Evolutionary conservation across 2,888 invertebrate genomes (phyloP), one percentile per base, ranked within the genome.

Genomic region (Stenchaetothrips biformis): DNA sequence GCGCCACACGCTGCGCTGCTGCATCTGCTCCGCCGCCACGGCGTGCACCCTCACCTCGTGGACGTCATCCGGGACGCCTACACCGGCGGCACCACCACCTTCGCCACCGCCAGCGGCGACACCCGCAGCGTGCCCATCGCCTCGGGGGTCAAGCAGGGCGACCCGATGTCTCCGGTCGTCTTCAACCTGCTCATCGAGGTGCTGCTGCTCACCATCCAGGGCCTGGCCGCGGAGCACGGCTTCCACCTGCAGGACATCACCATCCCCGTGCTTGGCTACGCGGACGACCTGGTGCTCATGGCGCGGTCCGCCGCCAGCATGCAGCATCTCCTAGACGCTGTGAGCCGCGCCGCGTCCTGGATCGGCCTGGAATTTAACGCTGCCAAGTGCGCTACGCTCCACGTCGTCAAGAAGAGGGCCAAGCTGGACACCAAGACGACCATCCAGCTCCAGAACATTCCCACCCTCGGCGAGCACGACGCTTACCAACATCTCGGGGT

Each of bases 401-500:
- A 85, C 78, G 79, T 83, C 7, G 25, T 59, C 25, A 80, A 79
- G 21, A 62, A 21, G 21, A 62, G n/a, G 21, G 62, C 62, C 62
- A 2, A 62, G n/a, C 18, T n/a, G 62, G 62, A 62, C 1, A 62
- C 62, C 1, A 21, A 2, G 0, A 62, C 62, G 2, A n/a, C 2
- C 62, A 62, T 62, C 18, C 62, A 62, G 7, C 27, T 21, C 7
- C 62, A 62, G 21, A 48, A 16, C 1, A 77, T 82, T 13, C 67
- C 53, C 47, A 81, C 81, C 1, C 81, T 82, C 0, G 78, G n/a
- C 7, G 80, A 81, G 48, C 82, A 81, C 0, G 82, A 83, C 74
- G 79, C 83, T 0, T 84, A 85, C 81, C 81, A 83, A n/a, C 85
- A 85, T 81, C 84, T 86, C 8, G 86, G 85, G 6, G 83, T 85